Evolutionary conservation across 1,140 invertebrate species (phyloP).

Genomic region (Brachionus asplanchnoidis): DNA sequence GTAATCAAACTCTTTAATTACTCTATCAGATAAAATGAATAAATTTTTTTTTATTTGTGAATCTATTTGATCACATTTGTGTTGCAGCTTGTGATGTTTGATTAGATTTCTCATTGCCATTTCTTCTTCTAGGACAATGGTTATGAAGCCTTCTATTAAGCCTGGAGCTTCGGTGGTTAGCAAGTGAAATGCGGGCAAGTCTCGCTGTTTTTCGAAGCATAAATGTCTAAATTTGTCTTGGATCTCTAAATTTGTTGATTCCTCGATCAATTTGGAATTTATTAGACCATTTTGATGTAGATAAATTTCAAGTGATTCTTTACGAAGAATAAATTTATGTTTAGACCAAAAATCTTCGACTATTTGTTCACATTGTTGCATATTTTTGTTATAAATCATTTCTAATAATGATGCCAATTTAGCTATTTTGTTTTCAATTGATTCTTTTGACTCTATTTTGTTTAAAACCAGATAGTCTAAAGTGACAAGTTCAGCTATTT

Average conservation of each 20-base stretch:
- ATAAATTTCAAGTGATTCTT: neutral
- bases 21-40: neutral
- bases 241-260: neutral
- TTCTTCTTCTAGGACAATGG: conserved; percentile 7
- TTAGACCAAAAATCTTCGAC: neutral
- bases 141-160: neutral
- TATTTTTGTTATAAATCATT: neutral
- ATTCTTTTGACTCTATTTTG: neutral
- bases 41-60: neutral
- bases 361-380: neutral
- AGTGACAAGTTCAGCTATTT: neutral
- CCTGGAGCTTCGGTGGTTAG: neutral
- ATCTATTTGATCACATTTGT: neutral
- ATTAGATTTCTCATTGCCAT: conserved; percentile 3
- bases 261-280: neutral
- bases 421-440: neutral
- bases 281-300: neutral
- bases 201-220: neutral
- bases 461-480: neutral
- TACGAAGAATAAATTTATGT: neutral
- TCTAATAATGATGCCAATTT: neutral
- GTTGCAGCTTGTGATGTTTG: neutral
- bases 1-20: neutral
- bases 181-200: neutral
- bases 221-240: neutral